These are phyloP conservation scores for Macaria liturata DNA, from an alignment of 2,888 invertebrate species.

Conservation along the genomic window DNA sequence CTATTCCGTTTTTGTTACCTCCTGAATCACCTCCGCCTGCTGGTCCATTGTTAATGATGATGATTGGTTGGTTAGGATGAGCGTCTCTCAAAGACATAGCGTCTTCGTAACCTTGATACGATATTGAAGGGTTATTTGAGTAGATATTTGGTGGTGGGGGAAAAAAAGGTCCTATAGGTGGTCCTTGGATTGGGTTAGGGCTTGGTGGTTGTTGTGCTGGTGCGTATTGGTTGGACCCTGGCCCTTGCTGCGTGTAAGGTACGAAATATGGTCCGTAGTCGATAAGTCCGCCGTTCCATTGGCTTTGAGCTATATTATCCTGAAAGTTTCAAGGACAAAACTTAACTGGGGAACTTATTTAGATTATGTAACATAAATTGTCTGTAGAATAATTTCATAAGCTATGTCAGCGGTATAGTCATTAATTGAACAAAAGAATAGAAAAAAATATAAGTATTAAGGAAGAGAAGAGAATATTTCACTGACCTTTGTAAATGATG, in stretches of 20 bases:
- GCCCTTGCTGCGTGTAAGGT: slow-evolving; percentile 1
- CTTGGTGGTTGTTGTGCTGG: slow-evolving; percentile 2
- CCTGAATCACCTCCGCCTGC: slow-evolving; percentile 8
- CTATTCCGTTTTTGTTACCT: slow-evolving; percentile 8
- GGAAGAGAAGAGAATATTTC: background rate
- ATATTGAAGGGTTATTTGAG: slow-evolving; percentile 5
- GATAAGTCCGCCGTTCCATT: slow-evolving; percentile 6
- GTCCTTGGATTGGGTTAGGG: background rate
- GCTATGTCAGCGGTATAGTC: too few species aligned
- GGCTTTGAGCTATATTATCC: slow-evolving; percentile 4
- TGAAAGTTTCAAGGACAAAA: background rate
- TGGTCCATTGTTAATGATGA: slow-evolving; percentile 22
- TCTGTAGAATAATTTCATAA: too few species aligned
- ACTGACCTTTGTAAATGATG: slow-evolving; percentile 12
- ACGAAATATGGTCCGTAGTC: slow-evolving; percentile 11
- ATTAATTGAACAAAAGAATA: too few species aligned
- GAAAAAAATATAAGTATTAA: too few species aligned
- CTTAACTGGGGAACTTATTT: too few species aligned
- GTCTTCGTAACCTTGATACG: slow-evolving; percentile 19
- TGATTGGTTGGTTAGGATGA: slow-evolving; percentile 22
- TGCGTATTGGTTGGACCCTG: slow-evolving; percentile 7
- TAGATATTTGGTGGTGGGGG: slow-evolving; percentile 1
- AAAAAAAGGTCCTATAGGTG: background rate
- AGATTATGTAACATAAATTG: too few species aligned
- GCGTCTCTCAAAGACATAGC: slow-evolving; percentile 10